phyloP scores from a whole-genome alignment of 2,797 vertebrate genomes.

The Gallinago solitaria region DNA sequence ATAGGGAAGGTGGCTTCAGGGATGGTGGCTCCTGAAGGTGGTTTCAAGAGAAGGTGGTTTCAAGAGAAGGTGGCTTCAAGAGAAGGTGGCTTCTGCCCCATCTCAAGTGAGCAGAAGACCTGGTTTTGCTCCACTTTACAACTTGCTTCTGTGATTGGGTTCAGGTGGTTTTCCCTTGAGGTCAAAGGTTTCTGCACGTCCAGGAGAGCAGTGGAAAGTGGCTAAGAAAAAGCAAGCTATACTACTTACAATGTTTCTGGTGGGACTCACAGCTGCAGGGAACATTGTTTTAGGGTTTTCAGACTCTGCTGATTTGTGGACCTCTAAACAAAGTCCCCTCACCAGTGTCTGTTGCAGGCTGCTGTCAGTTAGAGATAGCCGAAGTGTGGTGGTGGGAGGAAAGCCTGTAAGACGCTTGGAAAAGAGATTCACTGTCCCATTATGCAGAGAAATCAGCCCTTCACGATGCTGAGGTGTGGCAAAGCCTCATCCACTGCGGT shows the following conservation, averaged over 20 bases:
- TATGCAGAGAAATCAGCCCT: neutral
- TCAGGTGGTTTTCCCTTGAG: neutral
- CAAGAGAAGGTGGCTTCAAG: neutral
- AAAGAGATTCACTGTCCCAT: neutral
- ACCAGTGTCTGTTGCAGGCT: accelerated
- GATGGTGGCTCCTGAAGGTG: neutral
- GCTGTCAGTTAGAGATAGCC: neutral
- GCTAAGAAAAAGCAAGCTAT: neutral
- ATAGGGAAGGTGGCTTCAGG: neutral
- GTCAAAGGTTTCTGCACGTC: neutral
- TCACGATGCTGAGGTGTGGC: neutral
- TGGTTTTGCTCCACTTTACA: neutral
- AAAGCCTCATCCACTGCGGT: neutral
- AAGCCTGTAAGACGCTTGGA: neutral
- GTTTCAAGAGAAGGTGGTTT: neutral
- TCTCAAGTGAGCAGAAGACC: neutral
- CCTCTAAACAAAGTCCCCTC: neutral
- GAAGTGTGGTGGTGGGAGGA: neutral
- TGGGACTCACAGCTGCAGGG: neutral
- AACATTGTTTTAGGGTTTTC: neutral
- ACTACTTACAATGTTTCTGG: neutral
- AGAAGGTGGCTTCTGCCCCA: neutral
- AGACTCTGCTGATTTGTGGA: neutral
- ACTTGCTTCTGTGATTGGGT: neutral
- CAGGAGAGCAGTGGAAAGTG: neutral